Percentiles rank a stretch among this genome's conserved stretches.
These are phyloP conservation scores for Otolemur crassicaudatus DNA, from an alignment of 2,797 vertebrate genomes.

Conservation along the genomic window DNA sequence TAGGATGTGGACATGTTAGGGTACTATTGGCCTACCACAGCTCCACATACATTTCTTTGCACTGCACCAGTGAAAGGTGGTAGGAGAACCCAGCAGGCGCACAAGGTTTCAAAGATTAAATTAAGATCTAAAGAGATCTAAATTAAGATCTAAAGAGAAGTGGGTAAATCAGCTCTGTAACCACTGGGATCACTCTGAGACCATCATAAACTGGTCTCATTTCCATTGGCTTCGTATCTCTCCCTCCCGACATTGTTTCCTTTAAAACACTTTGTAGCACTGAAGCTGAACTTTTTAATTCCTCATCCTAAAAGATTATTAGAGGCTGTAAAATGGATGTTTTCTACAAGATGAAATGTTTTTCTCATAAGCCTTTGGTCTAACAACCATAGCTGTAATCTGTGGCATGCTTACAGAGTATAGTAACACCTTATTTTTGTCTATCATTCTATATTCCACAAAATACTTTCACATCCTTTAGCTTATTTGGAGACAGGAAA, in stretches of 20 bases:
- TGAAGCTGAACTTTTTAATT: background rate
- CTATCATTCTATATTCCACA: background rate
- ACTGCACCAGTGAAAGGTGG: background rate
- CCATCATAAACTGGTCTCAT: background rate
- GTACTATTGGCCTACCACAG: background rate
- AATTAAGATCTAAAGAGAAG: conserved; percentile 1
- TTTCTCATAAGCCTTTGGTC: conserved; percentile 28
- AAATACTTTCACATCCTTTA: background rate
- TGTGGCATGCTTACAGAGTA: background rate
- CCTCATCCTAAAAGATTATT: conserved; percentile 43
- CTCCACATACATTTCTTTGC: background rate
- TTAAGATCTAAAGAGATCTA: background rate
- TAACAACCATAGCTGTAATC: background rate
- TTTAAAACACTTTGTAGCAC: conserved; percentile 39
- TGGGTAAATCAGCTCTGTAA: background rate
- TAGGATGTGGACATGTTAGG: background rate
- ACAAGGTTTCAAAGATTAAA: conserved; percentile 7
- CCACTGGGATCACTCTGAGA: background rate
- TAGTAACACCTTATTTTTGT: background rate
- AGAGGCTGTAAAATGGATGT: background rate
- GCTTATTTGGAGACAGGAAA: background rate
- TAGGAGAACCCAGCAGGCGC: background rate
- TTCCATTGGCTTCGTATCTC: background rate
- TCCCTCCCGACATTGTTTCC: background rate
- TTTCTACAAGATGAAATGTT: conserved; percentile 25